Evolutionary conservation across 2,888 invertebrate genomes (phyloP), one percentile per base, ranked within the genome.

Genomic region (Steinernema hermaphroditum): DNA sequence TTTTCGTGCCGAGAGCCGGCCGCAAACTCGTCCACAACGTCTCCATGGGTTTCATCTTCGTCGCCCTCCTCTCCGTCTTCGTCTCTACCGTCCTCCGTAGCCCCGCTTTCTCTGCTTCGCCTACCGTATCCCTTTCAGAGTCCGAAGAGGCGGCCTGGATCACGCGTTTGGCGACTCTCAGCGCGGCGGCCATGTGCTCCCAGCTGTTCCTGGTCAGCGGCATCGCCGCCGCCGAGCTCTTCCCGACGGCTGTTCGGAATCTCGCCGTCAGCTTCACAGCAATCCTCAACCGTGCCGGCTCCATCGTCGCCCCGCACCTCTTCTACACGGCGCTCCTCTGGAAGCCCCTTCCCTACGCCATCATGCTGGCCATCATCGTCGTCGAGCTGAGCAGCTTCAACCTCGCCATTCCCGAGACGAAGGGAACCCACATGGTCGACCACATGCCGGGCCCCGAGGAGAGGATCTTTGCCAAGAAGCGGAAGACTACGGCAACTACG

Each of bases 211-310:
- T 37, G 9, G 43, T 80, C 12, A 77, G 69, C 41, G 75, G 69
- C 1, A 72, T 78, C 32, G 74, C 74, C 24, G 74, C 78, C 6
- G 37, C 72, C 8, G 78, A 78, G 43, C 73, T 78, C 19, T 83
- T 78, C 73, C 83, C 83, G 9, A 83, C 83, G 12, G 79, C 83
- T 0, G 78, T 83, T 12, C 49, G 83, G n/a, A 83, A 83, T 62
- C 43, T 82, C 19, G 81, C 82, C 4, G 79, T 76, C 14, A 79
- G 80, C 16, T 78, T 79, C 22, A 77, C 80, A 0, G 78, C 79
- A 4, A 76, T 81, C 32, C 75, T 72, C 62, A 80, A 76, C 68
- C 77, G 83, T 27, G 69, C 76, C 19, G 83, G 83, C 27, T 75
- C 74, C 27, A 78, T 83, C 68, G 74, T 82, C 69, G 74, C 83